phyloP scores from a whole-genome alignment of 2,888 invertebrate genomes.

The Mactromeris polynyma region DNA sequence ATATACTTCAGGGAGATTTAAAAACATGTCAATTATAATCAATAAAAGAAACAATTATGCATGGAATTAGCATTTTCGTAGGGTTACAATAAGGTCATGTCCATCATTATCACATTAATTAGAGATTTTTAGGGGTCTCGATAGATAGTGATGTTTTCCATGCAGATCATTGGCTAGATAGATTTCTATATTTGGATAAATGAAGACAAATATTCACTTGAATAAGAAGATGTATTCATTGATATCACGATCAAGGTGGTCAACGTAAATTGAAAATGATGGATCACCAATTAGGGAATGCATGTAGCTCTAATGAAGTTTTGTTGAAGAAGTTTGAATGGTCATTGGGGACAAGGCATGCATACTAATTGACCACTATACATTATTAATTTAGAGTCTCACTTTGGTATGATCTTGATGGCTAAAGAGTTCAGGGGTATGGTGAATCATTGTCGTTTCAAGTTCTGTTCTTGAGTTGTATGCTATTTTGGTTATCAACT shows the following conservation, averaged over 20 bases:
- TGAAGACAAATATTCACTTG: background rate
- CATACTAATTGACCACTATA: slow-evolving; percentile 9
- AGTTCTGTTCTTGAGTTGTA: background rate
- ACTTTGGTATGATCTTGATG: background rate
- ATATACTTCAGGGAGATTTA: background rate
- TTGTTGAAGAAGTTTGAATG: background rate
- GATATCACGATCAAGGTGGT: background rate
- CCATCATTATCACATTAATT: slow-evolving; percentile 11
- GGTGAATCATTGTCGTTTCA: background rate
- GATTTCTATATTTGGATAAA: background rate
- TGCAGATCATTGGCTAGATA: background rate
- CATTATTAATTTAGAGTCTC: background rate
- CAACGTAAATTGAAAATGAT: background rate
- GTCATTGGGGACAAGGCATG: slow-evolving; percentile 6
- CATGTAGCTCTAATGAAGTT: background rate
- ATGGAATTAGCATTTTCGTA: slow-evolving; percentile 36
- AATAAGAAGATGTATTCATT: background rate
- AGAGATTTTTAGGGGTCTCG: slow-evolving; percentile 11
- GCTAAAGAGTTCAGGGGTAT: background rate
- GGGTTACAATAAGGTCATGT: slow-evolving; percentile 42
- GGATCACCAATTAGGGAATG: background rate
- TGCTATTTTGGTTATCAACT: background rate
- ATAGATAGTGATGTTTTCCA: background rate
- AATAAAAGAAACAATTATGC: slow-evolving; percentile 21
- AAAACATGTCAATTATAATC: background rate